phyloP scores from a whole-genome alignment of 2,888 invertebrate species.

The Abscondita cerata region DNA sequence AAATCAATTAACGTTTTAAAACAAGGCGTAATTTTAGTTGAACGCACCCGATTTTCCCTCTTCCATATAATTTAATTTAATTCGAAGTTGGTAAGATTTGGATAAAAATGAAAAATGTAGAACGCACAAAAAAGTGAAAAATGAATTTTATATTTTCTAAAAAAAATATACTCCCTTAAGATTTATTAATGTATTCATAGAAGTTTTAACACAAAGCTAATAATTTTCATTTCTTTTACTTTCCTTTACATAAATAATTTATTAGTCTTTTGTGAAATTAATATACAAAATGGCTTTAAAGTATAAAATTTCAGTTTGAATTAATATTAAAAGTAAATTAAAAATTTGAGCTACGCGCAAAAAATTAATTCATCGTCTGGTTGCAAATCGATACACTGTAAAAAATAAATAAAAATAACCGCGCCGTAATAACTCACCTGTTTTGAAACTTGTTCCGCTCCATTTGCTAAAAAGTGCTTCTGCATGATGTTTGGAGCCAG shows the following conservation, averaged over 20 bases:
- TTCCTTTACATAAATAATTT: slow-evolving; percentile 7
- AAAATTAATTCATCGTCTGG: too few relatives aligned
- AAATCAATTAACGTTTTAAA: too few relatives aligned
- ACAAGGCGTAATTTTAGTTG: too few relatives aligned
- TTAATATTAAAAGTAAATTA: slow-evolving; percentile 23
- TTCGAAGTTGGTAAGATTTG: too few relatives aligned
- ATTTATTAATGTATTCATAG: slow-evolving; percentile 32
- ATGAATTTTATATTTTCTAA: slow-evolving; percentile 11
- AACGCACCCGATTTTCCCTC: too few relatives aligned
- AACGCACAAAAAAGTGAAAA: not conserved
- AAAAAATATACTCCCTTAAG: slow-evolving; percentile 24
- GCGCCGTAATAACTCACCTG: slow-evolving; percentile 64
- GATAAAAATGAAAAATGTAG: too few relatives aligned
- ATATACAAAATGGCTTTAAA: slow-evolving; percentile 6
- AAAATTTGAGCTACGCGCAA: too few relatives aligned
- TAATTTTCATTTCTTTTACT: slow-evolving; percentile 17
- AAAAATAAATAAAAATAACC: not conserved
- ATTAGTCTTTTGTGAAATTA: slow-evolving; percentile 15
- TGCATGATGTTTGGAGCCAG: slow-evolving; percentile 92
- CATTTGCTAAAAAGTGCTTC: slow-evolving; percentile 86
- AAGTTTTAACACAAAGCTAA: slow-evolving; percentile 21
- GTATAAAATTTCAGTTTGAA: slow-evolving; percentile 2
- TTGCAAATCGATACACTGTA: too few relatives aligned
- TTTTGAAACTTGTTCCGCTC: slow-evolving; percentile 82
- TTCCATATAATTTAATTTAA: too few relatives aligned